Percentiles rank a stretch among this genome's conserved stretches.
Evolutionary conservation across 2,888 invertebrate genomes (phyloP).

Genomic region (Eupelmus urozonus): DNA sequence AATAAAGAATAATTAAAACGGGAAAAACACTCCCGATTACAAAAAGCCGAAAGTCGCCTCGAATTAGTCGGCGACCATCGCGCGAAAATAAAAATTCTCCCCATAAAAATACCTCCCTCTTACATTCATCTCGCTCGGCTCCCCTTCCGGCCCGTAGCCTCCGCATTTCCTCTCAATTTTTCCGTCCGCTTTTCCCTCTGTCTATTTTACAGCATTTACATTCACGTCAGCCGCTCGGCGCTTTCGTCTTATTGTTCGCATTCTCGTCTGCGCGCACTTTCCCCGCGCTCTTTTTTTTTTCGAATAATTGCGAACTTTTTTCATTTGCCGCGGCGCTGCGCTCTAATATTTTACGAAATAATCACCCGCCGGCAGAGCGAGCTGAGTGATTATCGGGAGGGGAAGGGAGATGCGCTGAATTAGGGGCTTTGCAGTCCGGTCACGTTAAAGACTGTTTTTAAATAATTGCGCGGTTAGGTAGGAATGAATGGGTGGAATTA

Average conservation of each 20-base stretch:
- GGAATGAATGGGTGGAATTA: too few relatives aligned
- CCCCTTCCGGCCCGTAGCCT: not conserved
- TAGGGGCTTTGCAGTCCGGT: not conserved
- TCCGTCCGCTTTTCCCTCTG: not conserved
- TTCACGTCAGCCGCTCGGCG: slow-evolving; percentile 7
- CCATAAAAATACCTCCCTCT: too few relatives aligned
- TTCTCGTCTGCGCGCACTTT: not conserved
- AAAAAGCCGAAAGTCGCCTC: too few relatives aligned
- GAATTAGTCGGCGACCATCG: too few relatives aligned
- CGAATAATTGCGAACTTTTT: slow-evolving; percentile 33
- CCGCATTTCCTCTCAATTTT: slow-evolving; percentile 16
- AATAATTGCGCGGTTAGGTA: not conserved
- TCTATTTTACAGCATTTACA: slow-evolving; percentile 25
- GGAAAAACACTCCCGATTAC: too few relatives aligned
- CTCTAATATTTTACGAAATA: slow-evolving; percentile 22
- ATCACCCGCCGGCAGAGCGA: not conserved
- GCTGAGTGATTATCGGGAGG: slow-evolving; percentile 7
- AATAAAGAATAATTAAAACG: too few relatives aligned
- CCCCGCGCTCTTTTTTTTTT: not conserved
- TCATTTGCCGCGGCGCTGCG: not conserved
- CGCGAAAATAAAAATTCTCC: too few relatives aligned
- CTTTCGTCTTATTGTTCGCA: not conserved
- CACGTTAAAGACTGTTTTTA: not conserved
- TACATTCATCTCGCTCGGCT: slow-evolving; percentile 3
- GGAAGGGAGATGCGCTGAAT: not conserved